Evolutionary conservation across 2,113 vertebrate genomes (phyloP).

Genomic region (mouse (Mus musculus)): DNA sequence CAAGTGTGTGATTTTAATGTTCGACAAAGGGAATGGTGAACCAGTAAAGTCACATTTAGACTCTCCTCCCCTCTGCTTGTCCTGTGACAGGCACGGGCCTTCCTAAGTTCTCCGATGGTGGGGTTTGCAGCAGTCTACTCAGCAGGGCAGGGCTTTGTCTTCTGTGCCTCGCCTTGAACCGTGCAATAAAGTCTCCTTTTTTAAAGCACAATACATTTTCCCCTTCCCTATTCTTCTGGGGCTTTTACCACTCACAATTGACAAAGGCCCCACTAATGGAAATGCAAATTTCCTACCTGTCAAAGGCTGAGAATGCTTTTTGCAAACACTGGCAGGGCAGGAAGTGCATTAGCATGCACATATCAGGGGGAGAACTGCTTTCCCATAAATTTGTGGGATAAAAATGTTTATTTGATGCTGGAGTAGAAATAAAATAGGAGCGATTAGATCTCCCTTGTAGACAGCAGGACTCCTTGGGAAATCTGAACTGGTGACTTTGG

Average conservation of each 20-base stretch:
- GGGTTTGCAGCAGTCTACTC: neutral
- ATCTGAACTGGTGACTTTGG: neutral
- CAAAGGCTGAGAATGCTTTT: constrained; percentile 77
- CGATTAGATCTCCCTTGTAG: constrained; percentile 26
- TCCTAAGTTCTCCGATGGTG: constrained; percentile 60
- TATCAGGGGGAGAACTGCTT: constrained; percentile 45
- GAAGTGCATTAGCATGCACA: constrained; percentile 47
- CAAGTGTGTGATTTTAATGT: constrained; percentile 56
- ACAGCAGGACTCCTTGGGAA: neutral
- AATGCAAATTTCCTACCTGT: constrained; percentile 88
- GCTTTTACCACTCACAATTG: constrained; percentile 81
- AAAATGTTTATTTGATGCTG: constrained; percentile 55
- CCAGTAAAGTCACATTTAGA: constrained; percentile 54
- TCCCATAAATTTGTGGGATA: constrained; percentile 60
- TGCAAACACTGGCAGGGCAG: constrained; percentile 69
- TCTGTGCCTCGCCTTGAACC: constrained; percentile 59
- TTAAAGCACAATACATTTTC: constrained; percentile 70
- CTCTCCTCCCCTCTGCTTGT: constrained; percentile 61
- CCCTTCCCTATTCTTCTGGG: constrained; percentile 75
- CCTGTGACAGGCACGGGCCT: constrained; percentile 27
- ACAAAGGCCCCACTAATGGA: constrained; percentile 85
- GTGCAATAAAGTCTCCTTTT: constrained; percentile 57
- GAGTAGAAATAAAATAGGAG: constrained; percentile 69
- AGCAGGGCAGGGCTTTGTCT: constrained; percentile 72
- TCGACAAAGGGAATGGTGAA: constrained; percentile 66